phyloP scores from a whole-genome alignment of 2,888 invertebrate species.

The Tachina grossa region DNA sequence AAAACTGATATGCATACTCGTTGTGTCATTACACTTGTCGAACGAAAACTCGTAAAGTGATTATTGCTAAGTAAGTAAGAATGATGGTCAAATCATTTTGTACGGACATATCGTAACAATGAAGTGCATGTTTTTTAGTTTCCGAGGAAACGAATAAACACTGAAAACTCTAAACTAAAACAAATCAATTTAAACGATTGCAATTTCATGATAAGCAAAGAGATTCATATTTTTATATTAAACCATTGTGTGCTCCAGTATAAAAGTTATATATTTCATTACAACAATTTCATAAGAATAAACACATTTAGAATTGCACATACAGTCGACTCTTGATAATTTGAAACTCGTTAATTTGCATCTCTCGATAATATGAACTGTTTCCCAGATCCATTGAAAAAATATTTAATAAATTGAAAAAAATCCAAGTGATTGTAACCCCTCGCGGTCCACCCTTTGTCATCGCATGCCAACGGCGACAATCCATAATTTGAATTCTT shows the following conservation, averaged over 20 bases:
- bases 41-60: conserved; percentile 69
- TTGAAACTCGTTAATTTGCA: no score
- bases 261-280: no score
- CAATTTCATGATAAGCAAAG: conserved; percentile 31
- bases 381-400: no score
- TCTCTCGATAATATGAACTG: no score
- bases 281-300: no score
- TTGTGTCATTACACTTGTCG: conserved; percentile 71
- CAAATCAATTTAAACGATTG: conserved; percentile 56
- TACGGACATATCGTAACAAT: conserved; percentile 48
- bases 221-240: not conserved
- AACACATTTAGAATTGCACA: no score
- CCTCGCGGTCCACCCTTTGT: no score
- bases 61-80: conserved; percentile 65
- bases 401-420: no score
- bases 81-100: conserved; percentile 56
- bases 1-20: conserved; percentile 64
- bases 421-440: no score
- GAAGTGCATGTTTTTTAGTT: conserved; percentile 30
- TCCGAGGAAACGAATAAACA: conserved; percentile 47
- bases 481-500: no score
- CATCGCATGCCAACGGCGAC: no score
- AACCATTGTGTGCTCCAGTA: not conserved
- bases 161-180: not conserved
- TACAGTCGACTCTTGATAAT: no score